Percentiles rank a stretch among this genome's conserved stretches.
Evolutionary conservation across 2,113 vertebrate species (phyloP).

Genomic region (Hiodon tergisus): DNA sequence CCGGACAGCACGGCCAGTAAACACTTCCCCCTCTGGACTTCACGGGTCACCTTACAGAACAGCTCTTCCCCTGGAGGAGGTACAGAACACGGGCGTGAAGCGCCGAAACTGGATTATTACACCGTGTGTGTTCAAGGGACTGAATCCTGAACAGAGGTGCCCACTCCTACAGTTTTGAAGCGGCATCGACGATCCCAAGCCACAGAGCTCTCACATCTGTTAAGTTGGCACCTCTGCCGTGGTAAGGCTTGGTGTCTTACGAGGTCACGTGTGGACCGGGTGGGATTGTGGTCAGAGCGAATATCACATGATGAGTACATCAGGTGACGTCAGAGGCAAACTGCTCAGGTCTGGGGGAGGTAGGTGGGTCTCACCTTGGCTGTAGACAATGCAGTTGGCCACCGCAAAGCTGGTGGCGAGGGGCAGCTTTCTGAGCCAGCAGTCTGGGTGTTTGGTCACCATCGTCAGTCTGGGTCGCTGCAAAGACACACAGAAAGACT

Average conservation of each 20-base stretch:
- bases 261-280: no score
- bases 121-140: no score
- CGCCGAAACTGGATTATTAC: no score
- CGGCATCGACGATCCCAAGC: no score
- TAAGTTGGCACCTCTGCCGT: no score
- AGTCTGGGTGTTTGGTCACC: slow-evolving; percentile 68
- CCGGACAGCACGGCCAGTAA: slow-evolving; percentile 57
- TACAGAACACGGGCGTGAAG: neutral
- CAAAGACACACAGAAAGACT: neutral
- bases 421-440: slow-evolving; percentile 77
- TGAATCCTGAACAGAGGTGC: no score
- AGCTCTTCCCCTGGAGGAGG: slow-evolving; percentile 65
- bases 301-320: no score
- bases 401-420: slow-evolving; percentile 53
- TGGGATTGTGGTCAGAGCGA: no score
- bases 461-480: slow-evolving; percentile 55
- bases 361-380: slow-evolving; percentile 64
- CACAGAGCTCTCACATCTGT: no score
- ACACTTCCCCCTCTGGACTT: slow-evolving; percentile 55
- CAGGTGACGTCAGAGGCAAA: neutral
- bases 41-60: slow-evolving; percentile 76
- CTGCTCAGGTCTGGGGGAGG: neutral
- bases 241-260: no score
- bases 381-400: slow-evolving; percentile 77
- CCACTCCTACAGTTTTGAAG: no score